Percentiles rank a stretch among this genome's conserved stretches.
phyloP scores from a whole-genome alignment of 2,888 invertebrate species.

The Phalangium opilio region DNA sequence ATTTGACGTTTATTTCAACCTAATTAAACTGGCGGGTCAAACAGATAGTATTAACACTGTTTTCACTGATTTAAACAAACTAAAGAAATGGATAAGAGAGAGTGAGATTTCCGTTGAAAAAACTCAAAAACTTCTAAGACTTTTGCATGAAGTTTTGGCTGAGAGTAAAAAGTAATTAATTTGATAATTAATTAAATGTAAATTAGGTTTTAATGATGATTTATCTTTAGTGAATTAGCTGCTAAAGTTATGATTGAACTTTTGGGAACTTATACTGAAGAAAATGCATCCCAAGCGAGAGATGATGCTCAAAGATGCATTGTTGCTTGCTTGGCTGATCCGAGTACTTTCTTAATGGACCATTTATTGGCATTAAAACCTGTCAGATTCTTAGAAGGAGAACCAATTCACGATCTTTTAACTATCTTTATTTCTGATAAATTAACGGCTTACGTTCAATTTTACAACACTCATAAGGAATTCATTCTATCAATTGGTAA shows the following conservation, averaged over 20 bases:
- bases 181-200: background rate
- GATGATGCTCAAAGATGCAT: constrained; percentile 93
- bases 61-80: constrained; percentile 45
- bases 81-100: constrained; percentile 30
- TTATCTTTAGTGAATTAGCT: constrained; percentile 56
- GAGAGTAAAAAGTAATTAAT: constrained; percentile 65
- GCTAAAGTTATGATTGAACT: constrained; percentile 95
- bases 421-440: constrained; percentile 91
- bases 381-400: constrained; percentile 84
- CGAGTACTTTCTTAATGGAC: constrained; percentile 85
- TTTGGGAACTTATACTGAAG: constrained; percentile 87
- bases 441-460: constrained; percentile 73
- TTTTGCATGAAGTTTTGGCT: constrained; percentile 72
- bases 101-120: constrained; percentile 30
- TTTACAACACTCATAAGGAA: constrained; percentile 81
- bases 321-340: constrained; percentile 84
- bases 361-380: constrained; percentile 85
- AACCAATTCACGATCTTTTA: constrained; percentile 81
- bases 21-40: constrained; percentile 74
- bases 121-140: constrained; percentile 70
- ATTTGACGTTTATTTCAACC: constrained; percentile 82
- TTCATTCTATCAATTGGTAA: constrained; percentile 51
- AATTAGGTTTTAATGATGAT: background rate
- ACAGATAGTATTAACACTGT: constrained; percentile 71
- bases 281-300: constrained; percentile 88